phyloP scores from a whole-genome alignment of 2,797 vertebrate genomes.

The Trichosurus vulpecula region DNA sequence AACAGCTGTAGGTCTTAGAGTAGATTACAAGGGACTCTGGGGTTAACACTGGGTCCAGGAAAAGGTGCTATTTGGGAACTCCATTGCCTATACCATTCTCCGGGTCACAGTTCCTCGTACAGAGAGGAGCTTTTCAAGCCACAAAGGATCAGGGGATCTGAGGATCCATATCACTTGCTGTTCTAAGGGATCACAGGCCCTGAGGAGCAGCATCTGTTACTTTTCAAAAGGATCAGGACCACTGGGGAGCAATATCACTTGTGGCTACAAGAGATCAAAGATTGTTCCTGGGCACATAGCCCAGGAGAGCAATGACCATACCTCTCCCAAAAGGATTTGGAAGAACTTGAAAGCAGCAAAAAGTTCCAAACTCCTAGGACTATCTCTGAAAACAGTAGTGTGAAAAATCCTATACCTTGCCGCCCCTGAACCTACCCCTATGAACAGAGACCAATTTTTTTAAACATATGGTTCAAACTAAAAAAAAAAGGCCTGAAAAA shows the following conservation, averaged over 20 bases:
- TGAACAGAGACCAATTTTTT: neutral
- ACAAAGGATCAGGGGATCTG: neutral
- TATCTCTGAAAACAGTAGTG: neutral
- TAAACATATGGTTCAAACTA: neutral
- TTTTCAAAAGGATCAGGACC: neutral
- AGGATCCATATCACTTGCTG: neutral
- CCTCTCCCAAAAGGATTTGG: neutral
- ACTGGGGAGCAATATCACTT: neutral
- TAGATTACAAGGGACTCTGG: neutral
- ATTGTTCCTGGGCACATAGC: neutral
- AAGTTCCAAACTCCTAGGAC: neutral
- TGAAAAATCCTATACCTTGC: neutral
- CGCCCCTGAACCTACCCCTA: neutral
- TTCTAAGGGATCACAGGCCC: too few species aligned
- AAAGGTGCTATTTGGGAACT: neutral
- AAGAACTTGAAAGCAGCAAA: neutral
- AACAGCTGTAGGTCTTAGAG: neutral
- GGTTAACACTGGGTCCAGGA: too few species aligned
- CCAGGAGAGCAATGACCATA: neutral
- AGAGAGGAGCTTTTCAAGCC: neutral
- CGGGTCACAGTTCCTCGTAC: neutral
- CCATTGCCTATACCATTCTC: neutral
- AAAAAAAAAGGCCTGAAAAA: neutral
- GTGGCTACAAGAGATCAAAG: neutral
- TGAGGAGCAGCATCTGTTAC: neutral